Evolutionary conservation across 2,797 vertebrate species (phyloP).

Genomic region (Yasuhikotakia modesta): DNA sequence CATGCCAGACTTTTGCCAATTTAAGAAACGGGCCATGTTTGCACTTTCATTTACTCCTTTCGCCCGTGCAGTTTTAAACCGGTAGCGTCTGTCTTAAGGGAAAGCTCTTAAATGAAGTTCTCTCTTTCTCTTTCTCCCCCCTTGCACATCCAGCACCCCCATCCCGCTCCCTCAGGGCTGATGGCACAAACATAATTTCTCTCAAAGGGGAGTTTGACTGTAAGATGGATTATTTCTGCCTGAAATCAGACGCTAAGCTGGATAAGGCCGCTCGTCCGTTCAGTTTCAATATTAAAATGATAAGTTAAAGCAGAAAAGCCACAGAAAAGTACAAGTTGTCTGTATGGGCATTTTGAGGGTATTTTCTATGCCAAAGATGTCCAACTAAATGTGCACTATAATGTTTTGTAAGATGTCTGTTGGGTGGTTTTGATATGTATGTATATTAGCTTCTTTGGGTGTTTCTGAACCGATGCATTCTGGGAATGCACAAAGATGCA

Average conservation of each 20-base stretch:
- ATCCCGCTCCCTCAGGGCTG: conserved; percentile 58
- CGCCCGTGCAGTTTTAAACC: conserved; percentile 42
- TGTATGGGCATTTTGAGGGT: background rate
- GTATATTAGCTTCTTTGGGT: background rate
- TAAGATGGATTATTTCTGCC: conserved; percentile 79
- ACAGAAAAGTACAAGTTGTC: conserved; percentile 19
- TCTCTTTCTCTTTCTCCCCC: background rate
- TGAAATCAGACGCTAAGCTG: conserved; percentile 72
- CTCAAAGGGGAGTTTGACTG: conserved; percentile 73
- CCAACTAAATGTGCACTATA: background rate
- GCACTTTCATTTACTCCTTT: conserved; percentile 51
- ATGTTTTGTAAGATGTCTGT: conserved; percentile 10
- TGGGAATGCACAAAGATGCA: background rate
- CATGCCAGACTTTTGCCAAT: conserved; percentile 78
- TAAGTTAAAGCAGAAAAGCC: conserved; percentile 55
- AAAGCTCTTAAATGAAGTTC: conserved; percentile 51
- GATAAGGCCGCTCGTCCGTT: conserved; percentile 57
- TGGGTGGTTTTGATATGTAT: background rate
- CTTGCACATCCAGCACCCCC: background rate
- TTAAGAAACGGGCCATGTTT: conserved; percentile 71
- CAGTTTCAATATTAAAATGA: conserved; percentile 59
- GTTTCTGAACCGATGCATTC: background rate
- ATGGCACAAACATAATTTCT: conserved; percentile 67
- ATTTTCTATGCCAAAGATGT: conserved; percentile 12
- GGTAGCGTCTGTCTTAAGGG: conserved; percentile 60